These are phyloP conservation scores for Brachyistius frenatus DNA, from an alignment of 2,113 vertebrate species.

Conservation along the genomic window DNA sequence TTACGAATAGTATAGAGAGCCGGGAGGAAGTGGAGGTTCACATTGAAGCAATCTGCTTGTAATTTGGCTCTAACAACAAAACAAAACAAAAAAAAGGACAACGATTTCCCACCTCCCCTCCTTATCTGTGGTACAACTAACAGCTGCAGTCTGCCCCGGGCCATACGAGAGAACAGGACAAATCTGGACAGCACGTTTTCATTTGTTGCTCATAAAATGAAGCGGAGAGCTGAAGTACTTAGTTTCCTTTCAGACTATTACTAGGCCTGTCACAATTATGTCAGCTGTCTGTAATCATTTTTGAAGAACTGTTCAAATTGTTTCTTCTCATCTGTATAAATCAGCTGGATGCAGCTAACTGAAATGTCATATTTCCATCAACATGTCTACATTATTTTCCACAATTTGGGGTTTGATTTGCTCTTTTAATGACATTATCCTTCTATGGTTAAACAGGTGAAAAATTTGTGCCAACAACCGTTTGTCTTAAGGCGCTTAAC, in stretches of 20 bases:
- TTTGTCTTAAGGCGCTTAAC: too few species aligned
- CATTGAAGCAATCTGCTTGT: constrained; percentile 2
- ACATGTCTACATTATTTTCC: too few species aligned
- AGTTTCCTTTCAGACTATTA: neutral
- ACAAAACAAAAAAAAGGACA: neutral
- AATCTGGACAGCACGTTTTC: neutral
- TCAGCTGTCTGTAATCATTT: too few species aligned
- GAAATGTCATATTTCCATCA: too few species aligned
- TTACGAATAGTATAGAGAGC: constrained; percentile 1
- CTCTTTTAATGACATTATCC: too few species aligned
- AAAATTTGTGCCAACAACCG: too few species aligned
- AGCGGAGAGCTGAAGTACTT: neutral
- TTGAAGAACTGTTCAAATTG: too few species aligned
- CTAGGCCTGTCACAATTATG: too few species aligned
- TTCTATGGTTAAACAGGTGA: too few species aligned
- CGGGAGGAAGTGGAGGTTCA: neutral
- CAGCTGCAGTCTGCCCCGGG: neutral
- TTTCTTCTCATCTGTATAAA: too few species aligned
- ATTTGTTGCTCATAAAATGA: neutral
- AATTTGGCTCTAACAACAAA: constrained; percentile 2
- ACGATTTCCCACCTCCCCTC: neutral
- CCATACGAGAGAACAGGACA: neutral
- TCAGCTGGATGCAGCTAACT: too few species aligned
- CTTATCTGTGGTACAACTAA: neutral
- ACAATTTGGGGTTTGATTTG: too few species aligned